Base-by-base conservation (phyloP, 2,797 vertebrate genomes). In the Rhinophrynus dorsalis region DNA sequence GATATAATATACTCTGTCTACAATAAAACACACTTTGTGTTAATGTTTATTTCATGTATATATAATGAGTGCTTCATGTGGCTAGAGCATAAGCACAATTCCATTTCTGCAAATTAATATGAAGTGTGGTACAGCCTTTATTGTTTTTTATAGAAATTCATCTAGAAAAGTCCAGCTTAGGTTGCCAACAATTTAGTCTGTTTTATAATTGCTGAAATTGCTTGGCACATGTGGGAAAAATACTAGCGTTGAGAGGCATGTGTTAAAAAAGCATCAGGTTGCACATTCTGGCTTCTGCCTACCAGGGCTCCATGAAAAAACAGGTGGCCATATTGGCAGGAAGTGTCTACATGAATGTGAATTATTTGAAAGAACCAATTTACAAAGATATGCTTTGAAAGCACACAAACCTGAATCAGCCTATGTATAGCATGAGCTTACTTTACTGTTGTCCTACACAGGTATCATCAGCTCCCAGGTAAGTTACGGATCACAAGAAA, bases 261-360 rank as follows among this genome's bases (percentile, higher is more conserved):
- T 73, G 26, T 52, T 59, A 52, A 65, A 66, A 73, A 64, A 44
- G 60, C 54, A 73, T 73, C 69, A 73, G 61, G 54, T 66, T 52
- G 61, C 42, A 73, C 61, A 52, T 51, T 60, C 54, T 24, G 42
- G 24, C 33, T 17, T 26, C 20, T 66, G 69, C 69, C 61, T 58
- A 66, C 69, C 45, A 59, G 33, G 42, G 54, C 15, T 40, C 44
- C 54, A 52, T 44, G n/a, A 66, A 72, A 72, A 54, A 72, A 65
- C 69, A 72, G 61, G 69, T 72, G 69, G 61, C 61, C 27, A 51
- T 30, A 24, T 66, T 72, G 69, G 69, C 69, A 72, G 12, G 11
- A 45, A 40, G 23, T 13, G 17, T 23, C 33, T 35, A 40, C 50
- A 40, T 42, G 45, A 72, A 58, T 58, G 54, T 72, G 52, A 72